Percentiles rank a stretch among this genome's conserved stretches.
Conservation (phyloP, 2,797 vertebrate species). For the Peromyscus eremicus region DNA sequence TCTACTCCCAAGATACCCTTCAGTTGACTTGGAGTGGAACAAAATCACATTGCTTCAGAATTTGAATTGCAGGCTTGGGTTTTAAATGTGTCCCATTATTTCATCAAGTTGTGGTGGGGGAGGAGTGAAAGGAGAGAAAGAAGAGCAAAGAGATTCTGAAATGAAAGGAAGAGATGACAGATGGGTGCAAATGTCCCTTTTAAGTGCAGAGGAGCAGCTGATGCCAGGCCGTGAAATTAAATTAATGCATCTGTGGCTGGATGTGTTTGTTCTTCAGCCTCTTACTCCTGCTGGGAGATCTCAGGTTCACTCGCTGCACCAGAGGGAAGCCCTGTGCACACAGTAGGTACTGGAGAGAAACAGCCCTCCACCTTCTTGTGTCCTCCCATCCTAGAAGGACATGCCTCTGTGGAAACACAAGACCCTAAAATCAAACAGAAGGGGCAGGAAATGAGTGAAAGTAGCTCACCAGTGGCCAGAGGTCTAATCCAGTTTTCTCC, state of each 20-base stretch:
- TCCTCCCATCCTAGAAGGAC: background rate
- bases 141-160: conserved; percentile 80
- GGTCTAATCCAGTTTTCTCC: background rate
- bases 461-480: background rate
- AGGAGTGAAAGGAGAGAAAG: conserved; percentile 64
- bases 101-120: conserved; percentile 71
- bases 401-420: background rate
- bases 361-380: background rate
- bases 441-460: background rate
- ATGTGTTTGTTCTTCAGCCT: conserved; percentile 86
- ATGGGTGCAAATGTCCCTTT: conserved; percentile 88
- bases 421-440: background rate
- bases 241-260: conserved; percentile 89
- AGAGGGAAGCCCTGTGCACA: conserved; percentile 24
- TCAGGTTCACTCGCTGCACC: conserved; percentile 56
- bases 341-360: background rate
- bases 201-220: conserved; percentile 85
- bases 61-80: conserved; percentile 80
- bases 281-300: conserved; percentile 84
- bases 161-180: conserved; percentile 86
- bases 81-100: conserved; percentile 82
- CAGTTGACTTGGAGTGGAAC: conserved; percentile 78
- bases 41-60: conserved; percentile 77
- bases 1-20: conserved; percentile 79
- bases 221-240: conserved; percentile 89